A percentile compares a stretch with the other conserved stretches of the same genome.
Evolutionary conservation across 1,140 invertebrate genomes (phyloP).

Genomic region (Drosophila lini): DNA sequence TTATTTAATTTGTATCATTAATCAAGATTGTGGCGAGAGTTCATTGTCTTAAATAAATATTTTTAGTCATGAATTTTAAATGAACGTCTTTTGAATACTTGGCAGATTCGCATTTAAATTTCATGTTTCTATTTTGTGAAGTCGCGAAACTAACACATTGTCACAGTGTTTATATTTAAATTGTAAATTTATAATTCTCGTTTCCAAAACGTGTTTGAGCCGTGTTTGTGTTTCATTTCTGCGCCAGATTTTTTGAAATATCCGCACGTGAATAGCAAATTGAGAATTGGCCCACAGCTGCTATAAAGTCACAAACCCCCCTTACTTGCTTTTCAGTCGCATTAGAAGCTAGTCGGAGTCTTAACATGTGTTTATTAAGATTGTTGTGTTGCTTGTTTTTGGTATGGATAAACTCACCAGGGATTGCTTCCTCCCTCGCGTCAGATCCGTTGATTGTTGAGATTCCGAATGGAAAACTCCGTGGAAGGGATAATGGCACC

Average conservation of each 20-base stretch:
- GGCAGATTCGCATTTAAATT: background rate
- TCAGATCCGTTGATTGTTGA: constrained; percentile 11
- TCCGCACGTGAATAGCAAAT: background rate
- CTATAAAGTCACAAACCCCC: constrained; percentile 8
- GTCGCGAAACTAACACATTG: background rate
- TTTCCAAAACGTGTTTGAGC: constrained; percentile 8
- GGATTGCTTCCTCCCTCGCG: no score
- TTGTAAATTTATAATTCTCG: background rate
- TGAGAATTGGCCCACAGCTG: background rate
- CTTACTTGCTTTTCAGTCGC: background rate
- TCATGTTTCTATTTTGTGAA: background rate
- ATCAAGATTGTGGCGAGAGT: background rate
- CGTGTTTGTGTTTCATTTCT: background rate
- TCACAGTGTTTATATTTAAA: background rate
- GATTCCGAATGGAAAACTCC: constrained; percentile 70
- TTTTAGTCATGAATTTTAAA: background rate
- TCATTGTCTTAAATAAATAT: background rate
- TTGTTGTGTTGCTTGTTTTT: background rate
- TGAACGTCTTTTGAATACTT: background rate
- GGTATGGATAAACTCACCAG: background rate
- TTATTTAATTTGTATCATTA: no score
- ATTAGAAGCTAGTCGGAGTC: background rate
- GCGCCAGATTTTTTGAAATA: background rate
- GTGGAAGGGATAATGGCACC: constrained; percentile 85
- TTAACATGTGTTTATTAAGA: background rate